phyloP scores from a whole-genome alignment of 2,888 invertebrate genomes.

The Ceriagrion tenellum region DNA sequence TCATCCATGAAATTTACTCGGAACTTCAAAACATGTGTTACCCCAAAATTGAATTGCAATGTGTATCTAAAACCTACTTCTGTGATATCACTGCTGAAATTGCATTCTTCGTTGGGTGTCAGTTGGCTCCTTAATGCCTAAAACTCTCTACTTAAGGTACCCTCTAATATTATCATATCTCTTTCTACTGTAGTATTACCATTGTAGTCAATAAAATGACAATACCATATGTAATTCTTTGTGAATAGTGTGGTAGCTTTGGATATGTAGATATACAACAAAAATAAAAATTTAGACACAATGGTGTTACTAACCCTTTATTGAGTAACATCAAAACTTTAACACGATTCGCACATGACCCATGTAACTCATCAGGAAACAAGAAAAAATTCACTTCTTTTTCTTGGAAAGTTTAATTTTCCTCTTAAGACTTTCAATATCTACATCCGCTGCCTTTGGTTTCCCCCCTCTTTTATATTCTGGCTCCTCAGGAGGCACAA shows the following conservation, averaged over 20 bases:
- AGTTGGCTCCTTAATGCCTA: conserved; percentile 55
- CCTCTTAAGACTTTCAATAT: conserved; percentile 86
- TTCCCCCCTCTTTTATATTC: conserved; percentile 73
- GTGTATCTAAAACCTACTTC: background rate
- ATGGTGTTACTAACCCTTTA: conserved; percentile 60
- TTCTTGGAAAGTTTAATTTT: conserved; percentile 84
- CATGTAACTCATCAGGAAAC: background rate
- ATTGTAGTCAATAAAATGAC: conserved; percentile 62
- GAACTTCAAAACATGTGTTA: background rate
- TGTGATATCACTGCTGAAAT: conserved; percentile 41
- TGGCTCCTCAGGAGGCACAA: conserved; percentile 88
- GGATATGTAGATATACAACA: conserved; percentile 55
- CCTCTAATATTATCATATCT: conserved; percentile 63
- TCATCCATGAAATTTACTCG: background rate
- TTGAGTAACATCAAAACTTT: conserved; percentile 30
- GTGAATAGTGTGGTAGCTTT: conserved; percentile 65
- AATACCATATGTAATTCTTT: conserved; percentile 62
- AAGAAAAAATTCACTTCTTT: conserved; percentile 69
- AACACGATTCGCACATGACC: background rate
- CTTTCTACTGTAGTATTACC: conserved; percentile 60
- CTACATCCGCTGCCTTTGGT: conserved; percentile 77
- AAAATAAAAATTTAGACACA: conserved; percentile 54
- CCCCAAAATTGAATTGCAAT: background rate
- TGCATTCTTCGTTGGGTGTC: conserved; percentile 40
- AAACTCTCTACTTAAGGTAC: conserved; percentile 43